A percentile compares a stretch with the other conserved stretches of the same genome.
Evolutionary conservation across 30 jellyfish, hydroid and myxozoan genomes (phyloP).

Genomic region (Rhopilema esculentum): DNA sequence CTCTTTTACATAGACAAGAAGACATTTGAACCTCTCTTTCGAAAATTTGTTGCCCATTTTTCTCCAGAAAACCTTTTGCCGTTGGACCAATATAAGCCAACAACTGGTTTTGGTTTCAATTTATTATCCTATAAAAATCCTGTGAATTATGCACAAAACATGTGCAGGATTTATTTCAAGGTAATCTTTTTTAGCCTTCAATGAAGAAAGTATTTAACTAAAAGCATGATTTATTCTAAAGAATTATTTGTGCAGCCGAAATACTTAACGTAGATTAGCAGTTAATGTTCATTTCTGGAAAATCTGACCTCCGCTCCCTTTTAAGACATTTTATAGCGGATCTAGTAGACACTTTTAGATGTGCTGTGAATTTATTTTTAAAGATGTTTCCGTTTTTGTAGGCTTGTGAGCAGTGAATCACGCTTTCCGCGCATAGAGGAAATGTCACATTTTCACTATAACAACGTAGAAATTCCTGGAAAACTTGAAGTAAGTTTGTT

Average conservation of each 20-base stretch:
- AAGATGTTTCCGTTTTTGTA: neutral
- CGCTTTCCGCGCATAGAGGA: constrained; percentile 97
- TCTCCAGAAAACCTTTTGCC: too few relatives aligned
- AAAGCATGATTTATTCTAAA: neutral
- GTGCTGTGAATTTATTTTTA: neutral
- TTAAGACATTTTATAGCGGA: neutral
- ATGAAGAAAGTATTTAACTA: neutral
- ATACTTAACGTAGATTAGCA: too few relatives aligned
- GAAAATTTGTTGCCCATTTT: too few relatives aligned
- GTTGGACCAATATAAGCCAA: too few relatives aligned
- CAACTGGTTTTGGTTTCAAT: neutral
- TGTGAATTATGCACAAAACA: neutral
- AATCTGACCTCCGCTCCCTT: neutral
- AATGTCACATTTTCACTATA: constrained; percentile 96
- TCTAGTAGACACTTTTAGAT: neutral
- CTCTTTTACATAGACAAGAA: too few relatives aligned
- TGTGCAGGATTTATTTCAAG: neutral
- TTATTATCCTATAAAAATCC: neutral
- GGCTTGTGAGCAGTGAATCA: constrained; percentile 65
- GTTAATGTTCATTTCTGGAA: neutral
- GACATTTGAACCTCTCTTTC: too few relatives aligned
- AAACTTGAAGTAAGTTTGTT: constrained; percentile 58
- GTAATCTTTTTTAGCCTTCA: neutral
- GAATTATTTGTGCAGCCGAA: neutral
- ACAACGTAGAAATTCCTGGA: constrained; percentile 81